Evolutionary conservation across 2,888 invertebrate genomes (phyloP).

Genomic region (Scaptomyza flava): DNA sequence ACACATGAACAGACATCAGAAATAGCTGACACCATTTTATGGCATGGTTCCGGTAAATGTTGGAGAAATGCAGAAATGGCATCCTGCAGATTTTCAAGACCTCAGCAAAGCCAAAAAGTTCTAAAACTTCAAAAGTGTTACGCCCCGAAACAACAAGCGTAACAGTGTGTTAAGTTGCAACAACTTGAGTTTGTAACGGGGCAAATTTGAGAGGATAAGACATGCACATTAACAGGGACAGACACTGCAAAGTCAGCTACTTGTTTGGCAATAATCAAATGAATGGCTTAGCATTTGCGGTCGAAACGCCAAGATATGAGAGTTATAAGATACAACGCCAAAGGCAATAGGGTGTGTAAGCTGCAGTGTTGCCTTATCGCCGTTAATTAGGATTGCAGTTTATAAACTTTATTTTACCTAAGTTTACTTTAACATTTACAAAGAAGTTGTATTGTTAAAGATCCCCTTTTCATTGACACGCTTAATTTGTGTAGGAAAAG

Average conservation of each 20-base stretch:
- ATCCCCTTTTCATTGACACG: neutral
- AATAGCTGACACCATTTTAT: constrained; percentile 65
- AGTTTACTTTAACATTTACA: neutral
- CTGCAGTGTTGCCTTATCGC: constrained; percentile 8
- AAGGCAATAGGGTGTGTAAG: constrained; percentile 19
- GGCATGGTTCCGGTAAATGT: constrained; percentile 57
- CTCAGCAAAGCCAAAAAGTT: constrained; percentile 66
- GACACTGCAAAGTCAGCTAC: constrained; percentile 23
- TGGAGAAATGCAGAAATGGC: constrained; percentile 38
- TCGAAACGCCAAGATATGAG: constrained; percentile 16
- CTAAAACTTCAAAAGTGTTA: constrained; percentile 53
- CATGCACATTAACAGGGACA: constrained; percentile 1
- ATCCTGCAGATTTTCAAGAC: constrained; percentile 64
- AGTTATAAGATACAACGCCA: constrained; percentile 25
- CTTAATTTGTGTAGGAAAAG: neutral
- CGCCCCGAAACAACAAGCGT: constrained; percentile 43
- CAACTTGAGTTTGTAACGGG: constrained; percentile 32
- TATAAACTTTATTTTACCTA: neutral
- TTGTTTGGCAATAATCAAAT: constrained; percentile 61
- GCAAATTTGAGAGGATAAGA: neutral
- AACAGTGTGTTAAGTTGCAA: constrained; percentile 66
- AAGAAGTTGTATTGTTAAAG: constrained; percentile 2
- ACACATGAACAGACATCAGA: constrained; percentile 12
- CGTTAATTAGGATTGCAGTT: neutral
- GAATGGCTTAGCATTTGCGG: constrained; percentile 54